These are phyloP conservation scores for Pseudoatta argentina DNA, from an alignment of 1,140 invertebrate species.

Conservation along the genomic window DNA sequence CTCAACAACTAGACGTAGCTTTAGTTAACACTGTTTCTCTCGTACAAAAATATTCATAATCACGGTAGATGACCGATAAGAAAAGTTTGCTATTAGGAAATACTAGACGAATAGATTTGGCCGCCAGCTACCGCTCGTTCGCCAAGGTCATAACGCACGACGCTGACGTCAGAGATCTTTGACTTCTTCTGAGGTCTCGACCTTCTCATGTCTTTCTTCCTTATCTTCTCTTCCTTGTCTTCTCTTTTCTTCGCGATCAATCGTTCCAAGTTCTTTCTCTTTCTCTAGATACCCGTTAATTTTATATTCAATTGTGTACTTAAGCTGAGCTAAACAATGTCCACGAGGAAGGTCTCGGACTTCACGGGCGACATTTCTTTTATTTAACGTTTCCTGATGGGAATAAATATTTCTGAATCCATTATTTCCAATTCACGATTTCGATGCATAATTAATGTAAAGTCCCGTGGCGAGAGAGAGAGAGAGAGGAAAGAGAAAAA, in stretches of 20 bases:
- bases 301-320: conserved; percentile 14
- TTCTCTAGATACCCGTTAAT: conserved; percentile 16
- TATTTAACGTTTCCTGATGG: neutral
- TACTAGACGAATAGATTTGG: conserved; percentile 79
- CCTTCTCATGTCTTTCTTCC: conserved; percentile 66
- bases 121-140: conserved; percentile 74
- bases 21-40: neutral
- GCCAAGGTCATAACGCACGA: conserved; percentile 80
- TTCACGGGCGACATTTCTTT: neutral
- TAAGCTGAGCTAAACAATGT: neutral
- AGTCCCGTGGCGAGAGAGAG: neutral
- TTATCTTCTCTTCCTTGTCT: conserved; percentile 33
- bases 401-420: neutral
- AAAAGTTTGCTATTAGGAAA: conserved; percentile 21
- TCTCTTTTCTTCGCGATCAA: neutral
- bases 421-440: neutral
- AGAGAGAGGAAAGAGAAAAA: neutral
- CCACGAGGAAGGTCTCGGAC: neutral
- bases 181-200: conserved; percentile 82
- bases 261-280: neutral
- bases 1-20: neutral
- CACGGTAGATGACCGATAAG: conserved; percentile 2
- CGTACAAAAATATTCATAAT: neutral
- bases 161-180: conserved; percentile 83
- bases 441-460: conserved; percentile 32